A percentile compares a stretch with the other conserved stretches of the same genome.
These are phyloP conservation scores for Sabellastarte sp. DNA, from an alignment of 2,888 invertebrate species.

Conservation along the genomic window DNA sequence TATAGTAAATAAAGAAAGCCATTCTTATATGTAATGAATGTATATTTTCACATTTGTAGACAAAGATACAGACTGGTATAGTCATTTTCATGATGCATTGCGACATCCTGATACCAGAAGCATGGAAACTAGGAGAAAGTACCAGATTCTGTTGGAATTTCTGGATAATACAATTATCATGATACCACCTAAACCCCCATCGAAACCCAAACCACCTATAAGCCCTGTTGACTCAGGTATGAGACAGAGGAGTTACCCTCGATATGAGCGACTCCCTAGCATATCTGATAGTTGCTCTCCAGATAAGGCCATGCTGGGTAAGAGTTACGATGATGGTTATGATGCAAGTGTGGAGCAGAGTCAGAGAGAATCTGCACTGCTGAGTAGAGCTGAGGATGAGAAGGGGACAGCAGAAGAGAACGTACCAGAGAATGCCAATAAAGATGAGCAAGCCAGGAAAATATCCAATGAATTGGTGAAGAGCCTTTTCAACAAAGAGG, in stretches of 20 bases:
- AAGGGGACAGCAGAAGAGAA: too few relatives aligned
- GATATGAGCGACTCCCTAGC: not conserved
- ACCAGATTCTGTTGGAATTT: constrained; percentile 46
- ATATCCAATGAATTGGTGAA: too few relatives aligned
- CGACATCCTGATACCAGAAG: constrained; percentile 27
- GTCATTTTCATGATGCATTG: not conserved
- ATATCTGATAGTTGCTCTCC: not conserved
- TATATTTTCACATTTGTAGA: not conserved
- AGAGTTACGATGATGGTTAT: not conserved
- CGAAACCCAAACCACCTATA: not conserved
- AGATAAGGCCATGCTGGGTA: not conserved
- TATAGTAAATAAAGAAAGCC: not conserved
- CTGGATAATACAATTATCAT: constrained; percentile 51
- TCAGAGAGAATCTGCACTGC: not conserved
- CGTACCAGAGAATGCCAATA: too few relatives aligned
- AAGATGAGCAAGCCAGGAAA: too few relatives aligned
- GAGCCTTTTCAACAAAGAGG: too few relatives aligned
- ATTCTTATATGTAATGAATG: not conserved
- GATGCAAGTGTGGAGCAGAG: not conserved
- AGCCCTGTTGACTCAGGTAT: not conserved
- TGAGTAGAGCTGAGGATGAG: not conserved
- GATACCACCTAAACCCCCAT: constrained; percentile 1
- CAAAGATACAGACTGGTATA: not conserved
- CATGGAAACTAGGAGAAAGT: constrained; percentile 36
- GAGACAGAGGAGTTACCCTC: not conserved